Evolutionary conservation across 2,888 invertebrate genomes (phyloP), one percentile per base, ranked within the genome.

Genomic region (Auanema freiburgensis): DNA sequence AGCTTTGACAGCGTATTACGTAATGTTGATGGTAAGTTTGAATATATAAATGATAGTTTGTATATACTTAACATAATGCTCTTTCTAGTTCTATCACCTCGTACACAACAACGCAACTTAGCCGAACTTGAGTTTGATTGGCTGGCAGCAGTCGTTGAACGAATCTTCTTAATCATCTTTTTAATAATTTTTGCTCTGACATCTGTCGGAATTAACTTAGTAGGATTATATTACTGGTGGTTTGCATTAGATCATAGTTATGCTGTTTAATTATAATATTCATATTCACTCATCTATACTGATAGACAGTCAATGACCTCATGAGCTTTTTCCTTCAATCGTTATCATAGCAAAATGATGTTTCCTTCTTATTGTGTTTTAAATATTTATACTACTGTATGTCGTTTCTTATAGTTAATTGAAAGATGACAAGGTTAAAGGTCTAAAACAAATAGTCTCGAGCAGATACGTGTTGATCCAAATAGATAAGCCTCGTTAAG

Each of bases 121-220:
- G 80, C 80, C 11, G 79, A 80, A 66, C 70, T 80, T 54, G 80
- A 80, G 63, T 80, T 75, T 63, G 80, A 80, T 58, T 80, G 80
- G 80, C 66, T 80, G 52, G 80, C 80, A 12, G 80, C 80, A 1
- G 74, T 80, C 3, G 65, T 80, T 18, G 80, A 80, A 58, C 65
- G 80, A 14, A 63, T 74, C 23, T 80, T 80, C 65, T 70, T 80
- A 23, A 73, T 80, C 55, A 58, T 72, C 18, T 80, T 80, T 54
- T 44, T 77, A 3, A 41, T 71, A 41, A 65, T 77, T 10, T 79
- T 79, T 63, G 66, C 76, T 14, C 53, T 78, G 25, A 72, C 73
- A 41, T 71, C 73, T 1, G 63, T 79, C 41, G 79, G 78, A 14
- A 79, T 78, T 66, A 79, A 78, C 63, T 60, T 71, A 21, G 69